Evolutionary conservation across 1,140 invertebrate species (phyloP).

Genomic region (Conus betulinus): DNA sequence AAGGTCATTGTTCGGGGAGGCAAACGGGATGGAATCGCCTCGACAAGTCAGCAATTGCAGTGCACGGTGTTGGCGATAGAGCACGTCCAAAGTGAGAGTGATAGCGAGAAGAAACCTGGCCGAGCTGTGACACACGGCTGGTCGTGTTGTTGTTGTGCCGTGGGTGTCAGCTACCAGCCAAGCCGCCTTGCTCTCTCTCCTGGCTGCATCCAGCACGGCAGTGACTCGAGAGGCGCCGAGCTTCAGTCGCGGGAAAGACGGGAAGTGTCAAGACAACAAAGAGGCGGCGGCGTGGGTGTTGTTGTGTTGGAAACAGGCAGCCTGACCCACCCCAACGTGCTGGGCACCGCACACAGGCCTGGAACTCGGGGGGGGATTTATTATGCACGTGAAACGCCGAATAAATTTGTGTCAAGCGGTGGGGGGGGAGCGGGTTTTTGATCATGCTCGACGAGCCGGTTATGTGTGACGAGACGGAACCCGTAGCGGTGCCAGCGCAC

Average conservation of each 20-base stretch:
- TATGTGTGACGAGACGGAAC: not conserved
- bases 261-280: not conserved
- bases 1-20: not conserved
- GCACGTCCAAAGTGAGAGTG: not conserved
- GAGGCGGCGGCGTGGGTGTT: not conserved
- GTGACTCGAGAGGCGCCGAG: too few relatives aligned
- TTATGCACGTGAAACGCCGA: constrained; percentile 1
- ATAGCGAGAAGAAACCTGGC: not conserved
- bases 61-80: not conserved
- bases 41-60: not conserved
- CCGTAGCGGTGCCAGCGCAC: not conserved
- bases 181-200: not conserved
- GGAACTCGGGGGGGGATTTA: not conserved
- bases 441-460: not conserved
- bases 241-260: not conserved
- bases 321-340: not conserved
- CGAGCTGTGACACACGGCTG: too few relatives aligned
- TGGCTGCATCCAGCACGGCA: not conserved
- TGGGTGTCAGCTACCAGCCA: too few relatives aligned
- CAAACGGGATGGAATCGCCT: not conserved
- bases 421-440: not conserved
- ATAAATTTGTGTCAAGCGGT: not conserved
- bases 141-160: not conserved
- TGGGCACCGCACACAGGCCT: not conserved
- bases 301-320: not conserved